phyloP scores from a whole-genome alignment of 2,888 invertebrate genomes.

The Rhingia campestris region DNA sequence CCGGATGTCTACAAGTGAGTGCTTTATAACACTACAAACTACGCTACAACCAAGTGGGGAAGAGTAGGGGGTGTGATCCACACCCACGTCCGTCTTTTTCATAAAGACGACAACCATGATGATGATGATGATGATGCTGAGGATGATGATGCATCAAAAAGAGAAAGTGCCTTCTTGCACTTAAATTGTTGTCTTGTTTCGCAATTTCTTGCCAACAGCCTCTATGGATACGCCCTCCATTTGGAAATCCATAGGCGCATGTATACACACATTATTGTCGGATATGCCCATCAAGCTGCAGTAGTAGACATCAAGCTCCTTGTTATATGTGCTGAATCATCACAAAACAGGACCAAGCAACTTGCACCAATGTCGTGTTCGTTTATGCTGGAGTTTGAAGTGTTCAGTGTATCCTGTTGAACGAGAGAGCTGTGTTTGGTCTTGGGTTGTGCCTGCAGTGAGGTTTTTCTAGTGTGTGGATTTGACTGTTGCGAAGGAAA shows the following conservation, averaged over 20 bases:
- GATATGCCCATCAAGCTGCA: constrained; percentile 67
- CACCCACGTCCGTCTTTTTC: constrained; percentile 25
- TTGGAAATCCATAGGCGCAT: constrained; percentile 56
- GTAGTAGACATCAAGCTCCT: constrained; percentile 60
- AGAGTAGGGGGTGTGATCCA: neutral
- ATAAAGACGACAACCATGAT: constrained; percentile 42
- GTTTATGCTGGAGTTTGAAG: constrained; percentile 3
- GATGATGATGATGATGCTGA: constrained; percentile 30
- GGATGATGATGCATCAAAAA: constrained; percentile 73
- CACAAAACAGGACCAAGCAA: constrained; percentile 51
- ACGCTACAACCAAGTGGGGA: constrained; percentile 46
- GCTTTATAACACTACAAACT: constrained; percentile 75
- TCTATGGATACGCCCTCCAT: constrained; percentile 29
- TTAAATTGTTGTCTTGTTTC: constrained; percentile 75
- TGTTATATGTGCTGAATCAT: constrained; percentile 70
- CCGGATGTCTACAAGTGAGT: constrained; percentile 77
- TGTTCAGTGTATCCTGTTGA: neutral
- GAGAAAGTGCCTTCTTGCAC: constrained; percentile 76
- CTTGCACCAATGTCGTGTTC: constrained; percentile 20
- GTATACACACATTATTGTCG: constrained; percentile 44
- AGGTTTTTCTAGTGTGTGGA: constrained; percentile 6
- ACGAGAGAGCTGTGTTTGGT: too few species aligned
- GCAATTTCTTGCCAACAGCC: constrained; percentile 42
- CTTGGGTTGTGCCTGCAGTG: constrained; percentile 38
- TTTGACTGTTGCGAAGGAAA: constrained; percentile 16